Evolutionary conservation across 2,888 invertebrate species (phyloP).

Genomic region (Caenorhabditis angaria): DNA sequence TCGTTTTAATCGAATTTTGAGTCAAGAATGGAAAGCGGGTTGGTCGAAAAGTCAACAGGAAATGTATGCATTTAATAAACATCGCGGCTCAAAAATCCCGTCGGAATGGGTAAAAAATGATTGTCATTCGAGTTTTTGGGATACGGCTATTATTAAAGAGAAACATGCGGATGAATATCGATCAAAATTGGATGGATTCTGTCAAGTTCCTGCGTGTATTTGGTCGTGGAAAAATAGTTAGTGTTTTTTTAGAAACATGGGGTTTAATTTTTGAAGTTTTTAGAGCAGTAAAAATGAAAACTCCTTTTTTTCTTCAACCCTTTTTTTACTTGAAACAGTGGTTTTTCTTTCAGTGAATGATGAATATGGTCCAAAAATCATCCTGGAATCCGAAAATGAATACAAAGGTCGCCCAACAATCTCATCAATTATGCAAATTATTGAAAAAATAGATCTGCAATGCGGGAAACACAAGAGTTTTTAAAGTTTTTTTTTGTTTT

Average conservation of each 20-base stretch:
- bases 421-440: conserved; percentile 9
- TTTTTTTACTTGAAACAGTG: not conserved
- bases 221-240: conserved; percentile 40
- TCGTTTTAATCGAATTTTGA: conserved; percentile 10
- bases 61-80: conserved; percentile 24
- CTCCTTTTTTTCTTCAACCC: not conserved
- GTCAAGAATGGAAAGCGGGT: conserved; percentile 28
- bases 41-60: conserved; percentile 36
- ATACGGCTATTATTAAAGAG: conserved; percentile 27
- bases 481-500: conserved; percentile 8
- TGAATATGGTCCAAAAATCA: conserved; percentile 27
- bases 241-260: conserved; percentile 7
- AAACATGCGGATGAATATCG: conserved; percentile 14
- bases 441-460: conserved; percentile 8
- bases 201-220: conserved; percentile 10
- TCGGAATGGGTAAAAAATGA: conserved; percentile 25
- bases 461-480: conserved; percentile 2
- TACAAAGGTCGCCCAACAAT: conserved; percentile 24
- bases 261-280: not conserved
- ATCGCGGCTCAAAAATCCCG: conserved; percentile 25
- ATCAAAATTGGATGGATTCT: not conserved
- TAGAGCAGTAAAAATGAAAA: not conserved
- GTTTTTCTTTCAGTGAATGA: conserved; percentile 23
- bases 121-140: conserved; percentile 43
- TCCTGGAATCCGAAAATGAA: conserved; percentile 21